A percentile compares a stretch with the other conserved stretches of the same genome.
Conservation (phyloP, 1,140 invertebrate genomes). For the Portunus trituberculatus region DNA sequence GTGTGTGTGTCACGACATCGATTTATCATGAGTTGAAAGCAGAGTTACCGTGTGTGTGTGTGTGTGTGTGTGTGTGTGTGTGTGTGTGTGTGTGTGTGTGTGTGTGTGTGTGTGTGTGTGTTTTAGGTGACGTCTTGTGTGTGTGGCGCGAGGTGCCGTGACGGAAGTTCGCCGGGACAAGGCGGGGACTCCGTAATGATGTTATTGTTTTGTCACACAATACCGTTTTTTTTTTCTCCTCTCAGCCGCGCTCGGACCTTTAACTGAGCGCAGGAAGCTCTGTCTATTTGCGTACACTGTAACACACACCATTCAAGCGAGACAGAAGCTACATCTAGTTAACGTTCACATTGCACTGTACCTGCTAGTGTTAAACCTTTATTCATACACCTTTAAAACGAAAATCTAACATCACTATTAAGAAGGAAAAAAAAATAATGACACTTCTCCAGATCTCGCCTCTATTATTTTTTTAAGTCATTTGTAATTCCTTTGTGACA, state of each 20-base stretch:
- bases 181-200: constrained; percentile 57
- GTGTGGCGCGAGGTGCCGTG: constrained; percentile 22
- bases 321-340: not conserved
- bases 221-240: constrained; percentile 39
- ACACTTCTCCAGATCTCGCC: no score
- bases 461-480: no score
- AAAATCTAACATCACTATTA: no score
- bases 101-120: not conserved
- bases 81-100: constrained; percentile 9
- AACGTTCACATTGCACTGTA: no score
- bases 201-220: constrained; percentile 68
- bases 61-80: not conserved
- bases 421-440: not conserved
- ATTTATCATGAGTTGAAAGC: no score
- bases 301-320: not conserved
- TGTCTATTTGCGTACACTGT: not conserved
- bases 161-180: constrained; percentile 59
- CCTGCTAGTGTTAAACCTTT: no score
- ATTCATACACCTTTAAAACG: no score
- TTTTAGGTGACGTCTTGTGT: not conserved
- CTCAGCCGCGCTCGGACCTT: constrained; percentile 1
- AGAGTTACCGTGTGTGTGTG: no score
- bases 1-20: no score
- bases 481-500: not conserved
- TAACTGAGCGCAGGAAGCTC: not conserved